phyloP scores from a whole-genome alignment of 2,888 invertebrate species.

The Phragmatobia fuliginosa region DNA sequence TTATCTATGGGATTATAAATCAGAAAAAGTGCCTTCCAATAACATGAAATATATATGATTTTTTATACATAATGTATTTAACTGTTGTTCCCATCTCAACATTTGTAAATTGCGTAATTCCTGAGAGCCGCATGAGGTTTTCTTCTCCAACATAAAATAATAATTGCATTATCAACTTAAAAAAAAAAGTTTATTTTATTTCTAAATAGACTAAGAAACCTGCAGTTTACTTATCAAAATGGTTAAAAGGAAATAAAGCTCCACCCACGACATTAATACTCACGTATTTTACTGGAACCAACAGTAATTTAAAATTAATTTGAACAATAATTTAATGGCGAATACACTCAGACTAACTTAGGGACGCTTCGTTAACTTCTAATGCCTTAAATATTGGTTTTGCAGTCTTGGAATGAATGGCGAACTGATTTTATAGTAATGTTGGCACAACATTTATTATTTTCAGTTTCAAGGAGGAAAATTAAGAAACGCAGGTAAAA shows the following conservation, averaged over 20 bases:
- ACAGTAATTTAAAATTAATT: slow-evolving; percentile 19
- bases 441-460: background rate
- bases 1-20: no score
- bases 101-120: no score
- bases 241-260: background rate
- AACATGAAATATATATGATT: no score
- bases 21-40: no score
- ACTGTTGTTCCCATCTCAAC: no score
- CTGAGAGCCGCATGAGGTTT: no score
- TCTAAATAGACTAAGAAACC: background rate
- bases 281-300: slow-evolving; percentile 5
- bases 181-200: no score
- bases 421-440: slow-evolving; percentile 28
- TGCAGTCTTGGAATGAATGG: slow-evolving; percentile 28
- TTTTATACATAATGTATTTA: no score
- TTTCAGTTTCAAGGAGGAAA: background rate
- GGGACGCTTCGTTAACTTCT: slow-evolving; percentile 44
- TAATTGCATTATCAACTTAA: no score
- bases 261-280: slow-evolving; percentile 9
- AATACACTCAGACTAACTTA: slow-evolving; percentile 36
- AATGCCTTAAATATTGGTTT: slow-evolving; percentile 42
- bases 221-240: background rate
- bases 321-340: slow-evolving; percentile 29
- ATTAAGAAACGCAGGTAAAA: background rate
- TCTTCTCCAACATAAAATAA: no score